Percentiles rank a stretch among this genome's conserved stretches.
Conservation (phyloP, 2,888 invertebrate species). For the Netelia melanura region DNA sequence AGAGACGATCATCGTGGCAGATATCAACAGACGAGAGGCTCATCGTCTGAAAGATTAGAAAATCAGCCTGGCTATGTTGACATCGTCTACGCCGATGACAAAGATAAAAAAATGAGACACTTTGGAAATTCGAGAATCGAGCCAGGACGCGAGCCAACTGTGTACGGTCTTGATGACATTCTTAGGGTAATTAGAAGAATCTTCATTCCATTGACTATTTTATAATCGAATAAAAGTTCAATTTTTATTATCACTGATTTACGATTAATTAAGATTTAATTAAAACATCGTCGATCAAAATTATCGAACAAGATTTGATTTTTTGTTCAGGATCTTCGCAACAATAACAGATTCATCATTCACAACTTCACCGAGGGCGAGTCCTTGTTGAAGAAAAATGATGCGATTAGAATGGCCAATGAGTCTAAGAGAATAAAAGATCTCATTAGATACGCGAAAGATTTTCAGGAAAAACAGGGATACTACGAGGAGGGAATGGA, state of each 20-base stretch:
- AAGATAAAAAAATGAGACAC: constrained; percentile 72
- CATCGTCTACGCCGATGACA: constrained; percentile 79
- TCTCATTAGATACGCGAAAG: constrained; percentile 80
- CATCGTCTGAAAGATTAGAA: constrained; percentile 61
- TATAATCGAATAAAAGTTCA: not conserved
- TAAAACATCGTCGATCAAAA: not conserved
- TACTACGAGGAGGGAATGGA: constrained; percentile 83
- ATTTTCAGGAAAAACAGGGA: constrained; percentile 81
- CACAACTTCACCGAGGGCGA: constrained; percentile 82
- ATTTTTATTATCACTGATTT: constrained; percentile 15
- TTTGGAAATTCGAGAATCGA: constrained; percentile 77
- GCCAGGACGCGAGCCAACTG: constrained; percentile 70
- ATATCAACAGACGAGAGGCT: not conserved
- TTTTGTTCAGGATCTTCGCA: constrained; percentile 76
- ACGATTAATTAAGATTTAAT: too few relatives aligned
- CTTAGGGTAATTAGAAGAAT: constrained; percentile 72
- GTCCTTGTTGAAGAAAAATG: constrained; percentile 78
- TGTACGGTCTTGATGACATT: constrained; percentile 77
- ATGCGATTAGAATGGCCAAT: constrained; percentile 74
- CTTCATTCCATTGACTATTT: not conserved
- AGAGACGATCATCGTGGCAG: constrained; percentile 5
- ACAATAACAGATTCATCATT: constrained; percentile 76
- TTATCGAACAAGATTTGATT: constrained; percentile 37
- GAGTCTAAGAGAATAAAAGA: constrained; percentile 77
- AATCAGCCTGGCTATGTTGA: constrained; percentile 80